phyloP scores from a whole-genome alignment of 2,888 invertebrate species.

The Melitaea athalia region DNA sequence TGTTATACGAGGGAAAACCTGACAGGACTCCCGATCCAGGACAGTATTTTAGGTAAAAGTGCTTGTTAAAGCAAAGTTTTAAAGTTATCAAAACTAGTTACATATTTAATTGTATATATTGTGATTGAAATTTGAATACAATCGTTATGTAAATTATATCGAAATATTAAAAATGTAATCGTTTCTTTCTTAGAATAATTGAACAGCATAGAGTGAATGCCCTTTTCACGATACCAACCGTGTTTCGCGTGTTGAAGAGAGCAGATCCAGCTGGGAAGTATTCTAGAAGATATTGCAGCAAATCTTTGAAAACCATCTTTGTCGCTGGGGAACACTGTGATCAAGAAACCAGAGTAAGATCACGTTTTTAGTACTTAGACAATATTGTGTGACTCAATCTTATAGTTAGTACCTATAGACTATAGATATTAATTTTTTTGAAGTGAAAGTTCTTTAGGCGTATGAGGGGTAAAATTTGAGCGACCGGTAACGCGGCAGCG shows the following conservation, averaged over 20 bases:
- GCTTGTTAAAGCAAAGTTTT: not conserved
- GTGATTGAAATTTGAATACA: not conserved
- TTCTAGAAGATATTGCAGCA: slow-evolving; percentile 86
- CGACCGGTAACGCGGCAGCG: too few relatives aligned
- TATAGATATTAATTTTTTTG: too few relatives aligned
- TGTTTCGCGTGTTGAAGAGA: slow-evolving; percentile 91
- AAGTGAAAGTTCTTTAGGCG: too few relatives aligned
- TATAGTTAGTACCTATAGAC: too few relatives aligned
- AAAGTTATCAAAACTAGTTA: too few relatives aligned
- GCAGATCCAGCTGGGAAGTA: slow-evolving; percentile 88
- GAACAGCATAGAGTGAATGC: slow-evolving; percentile 92
- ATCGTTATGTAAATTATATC: not conserved
- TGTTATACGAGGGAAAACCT: slow-evolving; percentile 96
- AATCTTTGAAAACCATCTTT: slow-evolving; percentile 87
- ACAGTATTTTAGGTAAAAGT: slow-evolving; percentile 90
- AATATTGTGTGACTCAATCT: not conserved
- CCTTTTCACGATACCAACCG: slow-evolving; percentile 95
- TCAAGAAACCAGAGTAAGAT: slow-evolving; percentile 88
- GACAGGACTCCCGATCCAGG: slow-evolving; percentile 96
- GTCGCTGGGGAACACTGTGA: slow-evolving; percentile 97
- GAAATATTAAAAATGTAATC: too few relatives aligned
- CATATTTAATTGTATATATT: not conserved
- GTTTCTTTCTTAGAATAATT: slow-evolving; percentile 85
- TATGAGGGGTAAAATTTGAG: too few relatives aligned
- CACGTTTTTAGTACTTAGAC: not conserved